These are phyloP conservation scores for Progne subis DNA, from an alignment of 2,113 vertebrate species.

Conservation along the genomic window DNA sequence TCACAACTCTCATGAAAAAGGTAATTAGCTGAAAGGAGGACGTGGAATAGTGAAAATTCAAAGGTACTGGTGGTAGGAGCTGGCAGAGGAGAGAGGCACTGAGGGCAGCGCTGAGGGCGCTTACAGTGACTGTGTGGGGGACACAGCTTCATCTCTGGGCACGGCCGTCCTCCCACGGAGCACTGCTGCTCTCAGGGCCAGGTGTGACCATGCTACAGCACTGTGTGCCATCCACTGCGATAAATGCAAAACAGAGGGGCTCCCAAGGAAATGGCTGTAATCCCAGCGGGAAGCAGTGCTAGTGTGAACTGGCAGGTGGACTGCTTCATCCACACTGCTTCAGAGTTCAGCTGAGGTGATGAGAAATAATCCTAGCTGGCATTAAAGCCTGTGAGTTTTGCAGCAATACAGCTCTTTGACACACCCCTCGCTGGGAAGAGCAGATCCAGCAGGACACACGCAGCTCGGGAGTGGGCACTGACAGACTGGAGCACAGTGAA, in stretches of 20 bases:
- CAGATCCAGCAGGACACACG: neutral
- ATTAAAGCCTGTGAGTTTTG: neutral
- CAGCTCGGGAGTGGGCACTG: neutral
- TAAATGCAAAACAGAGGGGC: rapidly evolving
- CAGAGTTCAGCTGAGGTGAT: neutral
- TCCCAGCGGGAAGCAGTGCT: neutral
- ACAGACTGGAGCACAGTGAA: neutral
- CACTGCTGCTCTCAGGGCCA: rapidly evolving
- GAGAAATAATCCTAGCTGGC: neutral
- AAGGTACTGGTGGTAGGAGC: neutral
- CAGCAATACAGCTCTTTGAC: neutral
- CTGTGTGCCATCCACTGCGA: rapidly evolving
- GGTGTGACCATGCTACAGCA: rapidly evolving
- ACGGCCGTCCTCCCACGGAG: rapidly evolving
- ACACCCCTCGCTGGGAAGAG: neutral
- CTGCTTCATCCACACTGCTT: neutral
- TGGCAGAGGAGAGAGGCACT: neutral
- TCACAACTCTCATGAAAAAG: neutral
- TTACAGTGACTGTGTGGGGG: no score
- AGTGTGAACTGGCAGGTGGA: neutral
- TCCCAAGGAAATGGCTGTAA: neutral
- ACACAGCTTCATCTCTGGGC: neutral
- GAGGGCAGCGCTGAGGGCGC: neutral
- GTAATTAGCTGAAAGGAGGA: neutral
- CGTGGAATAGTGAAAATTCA: neutral